Evolutionary conservation across 2,113 vertebrate genomes (phyloP), one percentile per base, ranked within the genome.

Genomic region (Gavia stellata): DNA sequence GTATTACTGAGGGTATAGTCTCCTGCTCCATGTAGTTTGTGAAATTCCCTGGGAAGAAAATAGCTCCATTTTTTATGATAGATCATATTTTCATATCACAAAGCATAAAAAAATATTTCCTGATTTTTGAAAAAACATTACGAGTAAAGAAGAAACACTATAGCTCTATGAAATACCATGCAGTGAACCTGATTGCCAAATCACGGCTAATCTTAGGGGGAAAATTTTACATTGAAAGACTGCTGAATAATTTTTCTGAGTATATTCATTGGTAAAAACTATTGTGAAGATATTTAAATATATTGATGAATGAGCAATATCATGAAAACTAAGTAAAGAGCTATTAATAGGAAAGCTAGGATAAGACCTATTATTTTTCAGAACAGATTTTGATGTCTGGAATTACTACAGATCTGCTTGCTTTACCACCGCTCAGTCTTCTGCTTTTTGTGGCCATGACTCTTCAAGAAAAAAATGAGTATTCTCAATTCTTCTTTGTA

Each of bases 1-100:
- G 61, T 59, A 86, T 49, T 84, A 56, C 16, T 78, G 58, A 86
- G 80, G 61, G 40, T 47, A 82, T 2, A 59, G 55, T 77, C 29
- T 67, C 61, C 36, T 88, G 23, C 42, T 92, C 42, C 47, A 42
- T 53, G 24, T 53, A 85, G 36, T 77, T 92, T 23, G 2, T 44
- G 95, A 85, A 85, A 95, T 34, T 86, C 56, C 44, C 59, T 50
- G 24, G 50, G 56, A 91, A 89, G 55, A 58, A 68, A 84, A 88
- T 82, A 94, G 75, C 28, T 88, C 47, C 1, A 28, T 66, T 96
- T 96, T 96, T 96, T 68, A 94, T 75, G 56, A 82, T 28, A 89
- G 63, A 79, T 53, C 24, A 70, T 88, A 93, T 92, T 95, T 95
- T 96, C 84, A 94, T 97, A 91, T 88, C 38, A 36, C 49, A 86